Conservation (phyloP, 2,113 vertebrate genomes). For the Ramphastos sulfuratus region DNA sequence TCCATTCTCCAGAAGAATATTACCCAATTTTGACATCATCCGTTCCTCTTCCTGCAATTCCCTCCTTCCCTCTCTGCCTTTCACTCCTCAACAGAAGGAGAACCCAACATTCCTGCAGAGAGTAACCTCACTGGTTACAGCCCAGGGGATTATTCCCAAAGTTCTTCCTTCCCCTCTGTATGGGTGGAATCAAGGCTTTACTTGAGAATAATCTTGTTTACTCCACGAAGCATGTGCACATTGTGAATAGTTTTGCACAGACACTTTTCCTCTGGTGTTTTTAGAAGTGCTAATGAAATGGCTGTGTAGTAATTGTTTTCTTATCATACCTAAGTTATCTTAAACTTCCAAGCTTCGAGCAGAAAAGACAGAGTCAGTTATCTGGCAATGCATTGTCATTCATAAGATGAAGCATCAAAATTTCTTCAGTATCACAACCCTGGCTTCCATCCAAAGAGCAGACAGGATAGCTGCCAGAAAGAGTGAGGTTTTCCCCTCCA, state of each 20-base stretch:
- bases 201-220: background rate
- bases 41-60: background rate
- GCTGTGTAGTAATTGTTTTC: background rate
- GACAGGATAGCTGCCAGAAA: background rate
- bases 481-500: background rate
- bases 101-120: accelerated
- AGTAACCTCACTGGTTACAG: background rate
- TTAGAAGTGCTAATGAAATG: background rate
- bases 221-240: background rate
- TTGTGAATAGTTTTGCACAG: background rate
- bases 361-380: background rate
- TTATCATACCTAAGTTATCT: background rate
- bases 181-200: background rate
- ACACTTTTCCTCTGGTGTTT: background rate
- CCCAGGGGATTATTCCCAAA: background rate
- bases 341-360: background rate
- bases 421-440: background rate
- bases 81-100: background rate
- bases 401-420: background rate
- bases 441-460: background rate
- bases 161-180: background rate
- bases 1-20: background rate
- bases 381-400: background rate
- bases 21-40: background rate
- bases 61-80: background rate